Conservation (phyloP, 2,113 vertebrate species). For the Bubo bubo region DNA sequence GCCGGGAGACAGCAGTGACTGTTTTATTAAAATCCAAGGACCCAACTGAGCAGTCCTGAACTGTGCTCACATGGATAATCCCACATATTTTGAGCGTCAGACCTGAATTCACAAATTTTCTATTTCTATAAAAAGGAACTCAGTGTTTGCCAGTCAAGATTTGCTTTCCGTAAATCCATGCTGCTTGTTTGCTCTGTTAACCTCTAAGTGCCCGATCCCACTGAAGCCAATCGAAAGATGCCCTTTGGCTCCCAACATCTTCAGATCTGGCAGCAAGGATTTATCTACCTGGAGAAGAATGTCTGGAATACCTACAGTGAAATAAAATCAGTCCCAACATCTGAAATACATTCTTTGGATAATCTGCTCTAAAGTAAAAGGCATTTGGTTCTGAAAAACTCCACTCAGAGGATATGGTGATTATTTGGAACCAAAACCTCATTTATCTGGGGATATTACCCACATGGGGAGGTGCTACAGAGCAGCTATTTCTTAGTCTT, state of each 20-base stretch:
- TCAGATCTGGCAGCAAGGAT: neutral
- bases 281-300: neutral
- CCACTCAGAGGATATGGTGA: neutral
- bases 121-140: neutral
- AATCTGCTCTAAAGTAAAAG: neutral
- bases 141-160: neutral
- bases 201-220: neutral
- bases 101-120: neutral
- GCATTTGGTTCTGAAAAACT: neutral
- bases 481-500: neutral
- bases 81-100: neutral
- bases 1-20: constrained; percentile 39
- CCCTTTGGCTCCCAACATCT: neutral
- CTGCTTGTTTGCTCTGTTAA: neutral
- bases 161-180: neutral
- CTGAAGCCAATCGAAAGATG: neutral
- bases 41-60: constrained; percentile 36
- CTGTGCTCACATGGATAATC: neutral
- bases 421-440: neutral
- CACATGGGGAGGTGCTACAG: neutral
- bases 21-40: constrained; percentile 53
- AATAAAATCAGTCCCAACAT: neutral
- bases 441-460: neutral
- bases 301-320: neutral
- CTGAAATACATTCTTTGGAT: neutral